phyloP scores from a whole-genome alignment of 2,797 vertebrate genomes.

The Amniataba percoides region DNA sequence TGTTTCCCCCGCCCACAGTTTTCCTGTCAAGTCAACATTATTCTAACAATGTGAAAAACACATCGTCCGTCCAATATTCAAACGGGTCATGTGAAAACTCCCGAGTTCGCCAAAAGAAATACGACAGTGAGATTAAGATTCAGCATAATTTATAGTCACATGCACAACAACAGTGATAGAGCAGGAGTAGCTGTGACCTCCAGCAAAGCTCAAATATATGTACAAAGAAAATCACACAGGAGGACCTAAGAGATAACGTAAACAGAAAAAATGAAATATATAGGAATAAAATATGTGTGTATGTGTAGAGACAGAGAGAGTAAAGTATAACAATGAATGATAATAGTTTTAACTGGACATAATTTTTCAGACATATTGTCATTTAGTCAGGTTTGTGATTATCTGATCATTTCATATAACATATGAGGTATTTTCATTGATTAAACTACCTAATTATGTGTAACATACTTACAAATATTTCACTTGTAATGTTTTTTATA shows the following conservation, averaged over 20 bases:
- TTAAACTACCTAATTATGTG: not conserved
- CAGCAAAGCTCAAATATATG: too few relatives aligned
- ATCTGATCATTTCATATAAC: not conserved
- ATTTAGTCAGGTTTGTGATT: not conserved
- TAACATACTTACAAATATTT: not conserved
- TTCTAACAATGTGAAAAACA: not conserved
- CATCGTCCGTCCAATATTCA: not conserved
- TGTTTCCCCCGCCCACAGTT: constrained; percentile 57
- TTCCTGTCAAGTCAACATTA: not conserved
- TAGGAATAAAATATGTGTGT: too few relatives aligned
- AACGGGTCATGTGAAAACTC: not conserved
- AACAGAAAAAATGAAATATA: too few relatives aligned
- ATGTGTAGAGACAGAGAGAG: too few relatives aligned
- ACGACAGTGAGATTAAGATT: too few relatives aligned
- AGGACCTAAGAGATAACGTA: too few relatives aligned
- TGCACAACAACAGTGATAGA: too few relatives aligned
- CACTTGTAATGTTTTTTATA: not conserved
- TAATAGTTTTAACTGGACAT: not conserved
- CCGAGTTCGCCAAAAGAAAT: not conserved
- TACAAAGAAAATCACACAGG: too few relatives aligned
- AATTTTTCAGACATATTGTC: not conserved
- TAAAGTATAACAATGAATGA: too few relatives aligned
- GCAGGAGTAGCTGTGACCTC: too few relatives aligned
- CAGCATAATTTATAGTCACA: too few relatives aligned
- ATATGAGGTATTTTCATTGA: not conserved